Evolutionary conservation across 1,140 invertebrate species (phyloP).

Genomic region (Calliphora vicina): DNA sequence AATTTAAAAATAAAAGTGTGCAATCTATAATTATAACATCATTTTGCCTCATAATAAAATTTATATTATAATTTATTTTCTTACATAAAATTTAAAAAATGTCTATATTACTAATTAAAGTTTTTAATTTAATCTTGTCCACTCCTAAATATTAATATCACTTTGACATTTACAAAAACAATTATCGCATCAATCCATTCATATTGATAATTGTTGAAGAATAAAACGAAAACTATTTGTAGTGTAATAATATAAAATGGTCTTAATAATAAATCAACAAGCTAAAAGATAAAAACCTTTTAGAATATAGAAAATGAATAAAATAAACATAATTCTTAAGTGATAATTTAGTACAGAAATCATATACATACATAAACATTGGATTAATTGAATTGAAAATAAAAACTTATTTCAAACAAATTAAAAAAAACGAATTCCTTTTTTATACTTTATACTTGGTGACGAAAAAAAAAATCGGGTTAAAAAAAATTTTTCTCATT

Average conservation of each 20-base stretch:
- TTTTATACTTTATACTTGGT: no score
- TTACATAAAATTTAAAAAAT: constrained; percentile 2
- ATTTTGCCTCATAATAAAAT: neutral
- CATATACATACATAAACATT: neutral
- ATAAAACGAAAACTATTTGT: neutral
- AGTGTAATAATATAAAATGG: neutral
- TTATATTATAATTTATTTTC: neutral
- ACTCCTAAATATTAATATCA: no score
- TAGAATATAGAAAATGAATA: neutral
- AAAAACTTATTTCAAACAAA: neutral
- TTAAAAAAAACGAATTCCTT: neutral
- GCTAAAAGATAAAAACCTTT: neutral
- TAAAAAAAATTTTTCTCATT: no score
- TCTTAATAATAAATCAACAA: neutral
- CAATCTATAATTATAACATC: constrained; percentile 13
- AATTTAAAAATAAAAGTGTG: neutral
- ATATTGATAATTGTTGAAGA: no score
- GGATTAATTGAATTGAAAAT: neutral
- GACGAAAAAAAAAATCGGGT: no score
- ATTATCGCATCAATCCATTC: no score
- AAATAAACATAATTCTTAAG: neutral
- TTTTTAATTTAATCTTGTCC: no score
- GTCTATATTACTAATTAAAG: no score
- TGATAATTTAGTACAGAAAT: neutral
- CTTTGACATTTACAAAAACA: no score